Base-by-base conservation (phyloP, 2,888 invertebrate species). In the Arge pagana region DNA sequence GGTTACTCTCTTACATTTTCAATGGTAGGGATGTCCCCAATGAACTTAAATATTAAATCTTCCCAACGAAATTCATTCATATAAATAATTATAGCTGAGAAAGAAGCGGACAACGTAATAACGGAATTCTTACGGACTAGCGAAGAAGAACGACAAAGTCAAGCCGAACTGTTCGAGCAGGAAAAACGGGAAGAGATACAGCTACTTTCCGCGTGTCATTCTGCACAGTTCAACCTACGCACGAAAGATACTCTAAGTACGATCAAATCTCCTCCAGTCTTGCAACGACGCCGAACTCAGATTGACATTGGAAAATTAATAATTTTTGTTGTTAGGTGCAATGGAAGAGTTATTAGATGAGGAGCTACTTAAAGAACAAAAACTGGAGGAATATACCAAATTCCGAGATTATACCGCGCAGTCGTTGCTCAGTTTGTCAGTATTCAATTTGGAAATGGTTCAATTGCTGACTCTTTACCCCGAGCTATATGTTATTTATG, bases 311-410 rank as follows among this genome's bases (percentile, higher is more conserved):
- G 37, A 52, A 26, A 39, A 50, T 26, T 13, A 18, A 35, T 28
- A 39, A 53, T 48, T 48, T 48, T 37, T 59, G 65, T 11, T 5
- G 31, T 19, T 50, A 80, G 82, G 80, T 66, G 85, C 86, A 39
- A 90, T 90, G 88, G 83, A 87, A 69, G 80, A 81, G 63, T 76
- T 89, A 30, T 76, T 90, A 36, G 82, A 84, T 57, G 85, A 88
- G 70, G 88, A 89, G 71, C 81, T 82, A 55, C 75, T 80, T 26
- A 81, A 83, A 56, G 83, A 80, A 62, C 77, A 79, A 63, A 82
- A 82, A 58, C 78, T 88, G 58, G 81, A 82, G 65, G 78, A 83
- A 61, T 85, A 88, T 68, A 83, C 85, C 62, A 81, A 84, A 68
- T 77, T 77, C 55, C 76, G 82, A 57, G 72, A 79, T 54, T 80